These are phyloP conservation scores for Tringa solitaria DNA, from an alignment of 2,113 vertebrate species.

Conservation along the genomic window DNA sequence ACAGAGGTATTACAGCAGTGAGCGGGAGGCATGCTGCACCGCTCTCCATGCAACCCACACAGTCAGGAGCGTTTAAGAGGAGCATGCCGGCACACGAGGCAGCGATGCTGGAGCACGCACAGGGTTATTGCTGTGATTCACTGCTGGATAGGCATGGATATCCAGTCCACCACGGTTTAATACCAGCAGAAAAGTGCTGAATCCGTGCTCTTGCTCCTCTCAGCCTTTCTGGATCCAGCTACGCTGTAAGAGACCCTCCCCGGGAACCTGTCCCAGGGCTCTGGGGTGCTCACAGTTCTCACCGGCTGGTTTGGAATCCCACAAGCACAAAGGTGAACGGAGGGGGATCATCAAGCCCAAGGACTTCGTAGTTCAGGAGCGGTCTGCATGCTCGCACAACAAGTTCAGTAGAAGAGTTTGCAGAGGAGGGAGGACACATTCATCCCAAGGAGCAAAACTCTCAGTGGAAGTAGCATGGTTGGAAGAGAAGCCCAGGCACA, in stretches of 20 bases:
- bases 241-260: rapidly evolving
- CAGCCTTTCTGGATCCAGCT: not conserved
- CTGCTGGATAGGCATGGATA: not conserved
- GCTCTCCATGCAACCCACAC: too few species aligned
- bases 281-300: not conserved
- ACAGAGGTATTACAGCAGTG: not conserved
- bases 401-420: not conserved
- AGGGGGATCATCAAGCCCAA: not conserved
- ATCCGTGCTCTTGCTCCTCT: not conserved
- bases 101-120: not conserved
- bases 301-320: not conserved
- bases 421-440: not conserved
- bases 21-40: rapidly evolving
- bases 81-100: not conserved
- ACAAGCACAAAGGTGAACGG: not conserved
- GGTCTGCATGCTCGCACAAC: not conserved
- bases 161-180: not conserved
- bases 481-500: not conserved
- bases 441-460: not conserved
- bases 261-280: not conserved
- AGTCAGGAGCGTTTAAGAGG: rapidly evolving
- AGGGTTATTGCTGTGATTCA: not conserved
- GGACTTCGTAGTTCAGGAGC: not conserved
- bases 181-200: not conserved
- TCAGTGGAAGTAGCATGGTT: not conserved